Percentiles rank a stretch among this genome's conserved stretches.
Conservation (phyloP, 2,113 vertebrate genomes). For the Elanus axillaris region DNA sequence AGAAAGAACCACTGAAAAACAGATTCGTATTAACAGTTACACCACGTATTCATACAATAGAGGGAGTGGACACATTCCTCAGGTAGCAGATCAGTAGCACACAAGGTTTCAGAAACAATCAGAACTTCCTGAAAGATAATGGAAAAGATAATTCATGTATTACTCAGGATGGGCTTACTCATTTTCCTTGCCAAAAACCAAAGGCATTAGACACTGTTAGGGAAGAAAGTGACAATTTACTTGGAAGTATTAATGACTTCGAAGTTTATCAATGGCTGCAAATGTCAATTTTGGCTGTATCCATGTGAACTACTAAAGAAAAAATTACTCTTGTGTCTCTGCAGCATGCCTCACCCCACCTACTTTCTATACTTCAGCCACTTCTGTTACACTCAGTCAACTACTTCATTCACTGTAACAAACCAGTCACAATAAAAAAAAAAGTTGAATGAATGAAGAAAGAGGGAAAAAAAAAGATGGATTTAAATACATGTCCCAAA, state of each 20-base stretch:
- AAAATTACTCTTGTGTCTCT: background rate
- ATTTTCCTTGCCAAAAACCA: background rate
- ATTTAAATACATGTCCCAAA: background rate
- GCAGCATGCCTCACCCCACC: background rate
- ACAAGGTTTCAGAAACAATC: conserved; percentile 54
- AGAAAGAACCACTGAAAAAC: background rate
- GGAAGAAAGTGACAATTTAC: background rate
- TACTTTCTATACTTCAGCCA: background rate
- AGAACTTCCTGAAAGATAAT: conserved; percentile 69
- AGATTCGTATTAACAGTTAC: background rate
- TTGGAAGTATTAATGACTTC: background rate
- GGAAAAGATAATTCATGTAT: conserved; percentile 55
- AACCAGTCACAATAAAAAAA: background rate
- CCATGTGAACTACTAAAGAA: background rate
- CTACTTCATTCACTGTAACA: background rate
- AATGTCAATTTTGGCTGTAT: background rate
- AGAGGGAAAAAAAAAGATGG: accelerated
- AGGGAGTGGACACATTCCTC: conserved; percentile 67
- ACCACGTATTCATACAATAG: conserved; percentile 1
- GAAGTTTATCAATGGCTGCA: background rate
- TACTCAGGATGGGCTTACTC: conserved; percentile 45
- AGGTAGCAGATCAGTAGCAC: conserved; percentile 64
- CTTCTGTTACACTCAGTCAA: background rate
- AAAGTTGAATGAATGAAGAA: background rate
- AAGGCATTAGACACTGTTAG: background rate